Conservation (phyloP, 2,888 invertebrate genomes). For the Neoitamus cyanurus region DNA sequence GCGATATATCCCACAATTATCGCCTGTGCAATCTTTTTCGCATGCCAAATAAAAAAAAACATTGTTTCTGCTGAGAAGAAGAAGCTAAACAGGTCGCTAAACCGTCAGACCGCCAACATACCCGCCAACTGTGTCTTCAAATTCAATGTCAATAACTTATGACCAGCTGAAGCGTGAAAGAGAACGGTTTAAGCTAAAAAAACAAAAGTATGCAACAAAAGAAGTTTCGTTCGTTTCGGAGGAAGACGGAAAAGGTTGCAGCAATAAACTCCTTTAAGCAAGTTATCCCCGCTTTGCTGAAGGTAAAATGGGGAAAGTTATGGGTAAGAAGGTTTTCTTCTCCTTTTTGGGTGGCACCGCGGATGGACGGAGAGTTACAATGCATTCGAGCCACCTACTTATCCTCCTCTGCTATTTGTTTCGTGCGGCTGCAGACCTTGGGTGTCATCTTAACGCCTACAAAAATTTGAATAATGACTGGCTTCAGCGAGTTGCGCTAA, state of each 20-base stretch:
- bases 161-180: not conserved
- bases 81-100: not conserved
- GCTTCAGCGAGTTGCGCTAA: not conserved
- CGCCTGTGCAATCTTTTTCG: not conserved
- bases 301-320: not conserved
- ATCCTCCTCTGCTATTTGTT: not conserved
- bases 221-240: not conserved
- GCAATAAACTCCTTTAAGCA: not conserved
- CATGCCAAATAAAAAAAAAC: not conserved
- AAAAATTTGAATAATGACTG: not conserved
- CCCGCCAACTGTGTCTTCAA: not conserved
- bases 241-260: not conserved
- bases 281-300: not conserved
- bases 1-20: not conserved
- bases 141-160: not conserved
- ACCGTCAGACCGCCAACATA: not conserved
- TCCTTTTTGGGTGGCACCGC: not conserved
- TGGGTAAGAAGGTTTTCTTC: not conserved
- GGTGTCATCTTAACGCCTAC: not conserved
- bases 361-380: not conserved
- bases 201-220: not conserved
- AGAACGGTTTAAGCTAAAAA: not conserved
- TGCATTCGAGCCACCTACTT: not conserved
- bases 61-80: not conserved
- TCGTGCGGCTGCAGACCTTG: not conserved